A percentile compares a stretch with the other conserved stretches of the same genome.
Conservation (phyloP, 2,797 vertebrate genomes). For the Aphelocoma californica region DNA sequence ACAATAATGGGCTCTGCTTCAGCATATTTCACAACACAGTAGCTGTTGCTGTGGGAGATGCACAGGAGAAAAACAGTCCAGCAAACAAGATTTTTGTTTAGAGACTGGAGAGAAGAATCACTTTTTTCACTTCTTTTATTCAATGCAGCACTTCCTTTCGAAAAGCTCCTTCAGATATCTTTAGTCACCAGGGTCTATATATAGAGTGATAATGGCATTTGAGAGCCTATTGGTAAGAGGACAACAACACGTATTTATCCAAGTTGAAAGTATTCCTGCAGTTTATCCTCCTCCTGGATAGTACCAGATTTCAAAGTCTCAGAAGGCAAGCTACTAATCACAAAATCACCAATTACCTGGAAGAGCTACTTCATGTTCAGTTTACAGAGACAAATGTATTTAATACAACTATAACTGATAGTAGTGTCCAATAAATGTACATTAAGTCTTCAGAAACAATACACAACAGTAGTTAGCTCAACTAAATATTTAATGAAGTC, state of each 20-base stretch:
- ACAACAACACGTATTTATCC: neutral
- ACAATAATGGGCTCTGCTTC: neutral
- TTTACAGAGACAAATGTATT: neutral
- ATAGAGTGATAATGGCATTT: constrained; percentile 16
- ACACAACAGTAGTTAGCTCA: neutral
- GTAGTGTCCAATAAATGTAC: neutral
- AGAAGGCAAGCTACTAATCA: neutral
- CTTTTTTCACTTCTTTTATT: neutral
- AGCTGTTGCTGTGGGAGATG: neutral
- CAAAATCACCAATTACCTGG: neutral
- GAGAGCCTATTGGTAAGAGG: neutral
- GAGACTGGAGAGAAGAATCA: neutral
- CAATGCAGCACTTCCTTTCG: neutral
- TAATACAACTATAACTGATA: neutral
- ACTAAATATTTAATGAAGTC: neutral
- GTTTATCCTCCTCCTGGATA: neutral
- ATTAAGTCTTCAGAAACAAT: neutral
- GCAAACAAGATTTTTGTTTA: neutral
- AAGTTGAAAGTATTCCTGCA: neutral
- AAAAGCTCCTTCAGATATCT: constrained; percentile 8
- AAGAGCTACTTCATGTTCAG: neutral
- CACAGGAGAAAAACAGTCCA: neutral
- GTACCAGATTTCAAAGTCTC: neutral
- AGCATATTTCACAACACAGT: neutral
- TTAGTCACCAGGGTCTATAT: constrained; percentile 1